Percentiles rank a stretch among this genome's conserved stretches.
phyloP scores from a whole-genome alignment of 1,140 invertebrate species.

The Drosophila parvula region DNA sequence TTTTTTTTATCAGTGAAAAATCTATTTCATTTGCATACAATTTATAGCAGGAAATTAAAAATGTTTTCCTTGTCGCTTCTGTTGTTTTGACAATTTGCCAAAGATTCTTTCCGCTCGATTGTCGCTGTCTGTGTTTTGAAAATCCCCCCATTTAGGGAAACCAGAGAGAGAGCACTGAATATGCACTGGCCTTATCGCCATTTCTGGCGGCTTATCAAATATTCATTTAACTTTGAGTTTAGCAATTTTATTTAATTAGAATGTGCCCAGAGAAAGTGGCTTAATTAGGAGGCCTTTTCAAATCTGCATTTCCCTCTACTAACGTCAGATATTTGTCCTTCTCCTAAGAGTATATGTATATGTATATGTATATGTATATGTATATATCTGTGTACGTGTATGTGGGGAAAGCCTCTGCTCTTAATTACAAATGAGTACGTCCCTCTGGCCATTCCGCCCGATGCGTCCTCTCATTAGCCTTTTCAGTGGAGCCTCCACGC shows the following conservation, averaged over 20 bases:
- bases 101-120: constrained; percentile 62
- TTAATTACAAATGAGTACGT: constrained; percentile 67
- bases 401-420: constrained; percentile 48
- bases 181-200: constrained; percentile 8
- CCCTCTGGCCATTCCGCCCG: constrained; percentile 70
- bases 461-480: constrained; percentile 75
- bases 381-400: constrained; percentile 18
- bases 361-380: constrained; percentile 5
- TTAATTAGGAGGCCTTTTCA: constrained; percentile 34
- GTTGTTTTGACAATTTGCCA: constrained; percentile 78
- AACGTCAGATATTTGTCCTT: constrained; percentile 20
- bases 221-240: constrained; percentile 37
- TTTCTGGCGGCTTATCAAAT: constrained; percentile 50
- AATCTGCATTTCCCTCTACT: constrained; percentile 25
- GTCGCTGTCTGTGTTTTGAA: constrained; percentile 37
- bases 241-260: constrained; percentile 44
- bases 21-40: constrained; percentile 73
- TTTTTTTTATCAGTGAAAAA: constrained; percentile 25
- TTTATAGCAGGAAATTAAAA: constrained; percentile 81
- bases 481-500: constrained; percentile 57
- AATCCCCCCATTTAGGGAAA: constrained; percentile 55
- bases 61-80: constrained; percentile 59
- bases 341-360: neutral
- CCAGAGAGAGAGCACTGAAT: constrained; percentile 20
- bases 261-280: constrained; percentile 16